Percentiles rank a stretch among this genome's conserved stretches.
Conservation (phyloP, 2,888 invertebrate species). For the Erannis defoliaria region DNA sequence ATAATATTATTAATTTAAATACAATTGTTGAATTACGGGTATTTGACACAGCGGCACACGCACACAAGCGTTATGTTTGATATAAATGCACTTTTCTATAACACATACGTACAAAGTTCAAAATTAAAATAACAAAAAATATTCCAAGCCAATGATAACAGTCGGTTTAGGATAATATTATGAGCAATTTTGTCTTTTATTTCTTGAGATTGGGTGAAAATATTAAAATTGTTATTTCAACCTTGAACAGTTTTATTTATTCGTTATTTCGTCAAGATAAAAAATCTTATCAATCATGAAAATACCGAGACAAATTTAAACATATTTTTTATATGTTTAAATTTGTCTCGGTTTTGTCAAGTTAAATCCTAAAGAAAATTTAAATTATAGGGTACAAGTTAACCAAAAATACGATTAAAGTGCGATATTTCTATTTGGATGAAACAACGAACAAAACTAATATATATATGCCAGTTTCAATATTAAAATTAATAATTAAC, state of each 20-base stretch:
- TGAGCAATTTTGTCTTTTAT: constrained; percentile 33
- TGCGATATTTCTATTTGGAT: neutral
- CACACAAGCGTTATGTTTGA: constrained; percentile 67
- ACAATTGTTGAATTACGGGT: constrained; percentile 72
- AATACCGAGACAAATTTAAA: neutral
- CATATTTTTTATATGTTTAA: neutral
- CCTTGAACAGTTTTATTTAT: constrained; percentile 24
- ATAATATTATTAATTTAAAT: constrained; percentile 78
- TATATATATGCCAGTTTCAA: constrained; percentile 46
- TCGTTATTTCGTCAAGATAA: constrained; percentile 15
- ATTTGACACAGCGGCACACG: constrained; percentile 71
- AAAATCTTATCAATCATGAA: neutral
- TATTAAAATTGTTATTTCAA: constrained; percentile 10
- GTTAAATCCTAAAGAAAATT: no score
- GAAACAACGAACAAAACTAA: constrained; percentile 6
- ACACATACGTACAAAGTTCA: constrained; percentile 42
- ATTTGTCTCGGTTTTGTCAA: no score
- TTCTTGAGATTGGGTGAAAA: constrained; percentile 6
- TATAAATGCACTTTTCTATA: constrained; percentile 71
- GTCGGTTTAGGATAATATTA: constrained; percentile 8
- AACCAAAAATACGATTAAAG: neutral
- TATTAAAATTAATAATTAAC: constrained; percentile 29
- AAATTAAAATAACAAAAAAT: constrained; percentile 33
- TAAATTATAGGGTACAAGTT: neutral
- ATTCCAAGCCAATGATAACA: constrained; percentile 13